Evolutionary conservation across 2,113 vertebrate species (phyloP), one percentile per base, ranked within the genome.

Genomic region (Myrmecophaga tridactyla): DNA sequence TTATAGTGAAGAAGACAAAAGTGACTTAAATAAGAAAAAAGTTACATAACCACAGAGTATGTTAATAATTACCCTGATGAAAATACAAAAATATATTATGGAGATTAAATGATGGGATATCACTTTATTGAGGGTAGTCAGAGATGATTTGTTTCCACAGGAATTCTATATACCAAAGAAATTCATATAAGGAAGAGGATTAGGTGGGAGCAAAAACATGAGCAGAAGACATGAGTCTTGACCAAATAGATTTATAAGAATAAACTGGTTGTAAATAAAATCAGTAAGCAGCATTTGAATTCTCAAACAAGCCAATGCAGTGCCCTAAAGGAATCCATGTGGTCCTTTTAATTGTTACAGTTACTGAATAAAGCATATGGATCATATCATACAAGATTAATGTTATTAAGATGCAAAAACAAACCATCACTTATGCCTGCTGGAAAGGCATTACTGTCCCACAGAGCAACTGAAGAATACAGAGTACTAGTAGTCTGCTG

Each of bases 381-480:
- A 39, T 88, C 63, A 48, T 36, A 56, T 88, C 87, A 56, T 15
- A 90, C 5, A 67, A 81, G 92, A 96, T 80, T 80, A 94, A 85
- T 67, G 69, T 36, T 67, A 36, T 73, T 60, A 86, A 43, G 76
- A 94, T 29, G 34, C 65, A 87, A 89, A 94, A 70, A 36, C 58
- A 81, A 48, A 90, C 21, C 29, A 21, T 56, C 46, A 21, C 20
- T 78, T 87, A 48, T 1, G 51, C 78, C 83, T 95, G 78, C 87
- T 83, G 77, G 56, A 88, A 67, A 94, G 41, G 41, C 72, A 87
- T 78, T 46, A 41, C 62, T 70, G 77, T 60, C 83, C 83, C 63
- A 69, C 56, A 91, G 86, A 89, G 87, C 75, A 29, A 34, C 23
- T 34, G 80, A 93, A 73, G 80, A 75, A 58, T 67, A 53, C 34